phyloP scores from a whole-genome alignment of 2,888 invertebrate genomes.

The Cremastinae sp. region DNA sequence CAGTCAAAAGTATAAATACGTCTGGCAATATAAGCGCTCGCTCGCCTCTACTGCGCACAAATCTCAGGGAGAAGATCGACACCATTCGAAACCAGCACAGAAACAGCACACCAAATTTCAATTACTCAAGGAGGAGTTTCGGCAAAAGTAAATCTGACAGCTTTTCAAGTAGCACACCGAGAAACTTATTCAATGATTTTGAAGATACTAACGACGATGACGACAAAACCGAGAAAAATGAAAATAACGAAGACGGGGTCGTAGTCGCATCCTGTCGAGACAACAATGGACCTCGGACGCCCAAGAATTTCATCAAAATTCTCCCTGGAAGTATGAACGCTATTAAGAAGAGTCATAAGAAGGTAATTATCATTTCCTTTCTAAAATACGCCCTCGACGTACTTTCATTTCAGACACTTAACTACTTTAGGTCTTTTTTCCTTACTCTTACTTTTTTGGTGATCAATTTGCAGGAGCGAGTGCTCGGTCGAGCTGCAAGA shows the following conservation, averaged over 20 bases:
- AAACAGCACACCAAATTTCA: conserved; percentile 65
- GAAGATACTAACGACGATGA: too few species aligned
- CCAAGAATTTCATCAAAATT: conserved; percentile 70
- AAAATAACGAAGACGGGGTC: conserved; percentile 63
- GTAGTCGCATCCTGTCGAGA: conserved; percentile 59
- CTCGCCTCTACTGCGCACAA: conserved; percentile 64
- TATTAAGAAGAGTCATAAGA: conserved; percentile 76
- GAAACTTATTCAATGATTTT: conserved; percentile 73
- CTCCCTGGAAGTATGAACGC: conserved; percentile 76
- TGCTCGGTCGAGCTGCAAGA: conserved; percentile 63
- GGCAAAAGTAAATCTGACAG: conserved; percentile 50
- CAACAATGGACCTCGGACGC: conserved; percentile 69
- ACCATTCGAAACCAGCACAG: conserved; percentile 65
- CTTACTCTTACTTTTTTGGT: conserved; percentile 1
- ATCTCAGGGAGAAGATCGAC: conserved; percentile 67
- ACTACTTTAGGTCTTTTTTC: not conserved
- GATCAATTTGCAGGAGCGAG: conserved; percentile 63
- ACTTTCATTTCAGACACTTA: too few species aligned
- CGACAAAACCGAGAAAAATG: too few species aligned
- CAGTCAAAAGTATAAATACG: conserved; percentile 44
- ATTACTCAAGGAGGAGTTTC: conserved; percentile 57
- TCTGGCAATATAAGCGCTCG: conserved; percentile 54
- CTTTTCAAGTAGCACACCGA: conserved; percentile 70
- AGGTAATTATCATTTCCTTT: conserved; percentile 66
- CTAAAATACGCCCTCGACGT: too few species aligned